These are phyloP conservation scores for Brotula barbata DNA, from an alignment of 2,797 vertebrate genomes.

Conservation along the genomic window DNA sequence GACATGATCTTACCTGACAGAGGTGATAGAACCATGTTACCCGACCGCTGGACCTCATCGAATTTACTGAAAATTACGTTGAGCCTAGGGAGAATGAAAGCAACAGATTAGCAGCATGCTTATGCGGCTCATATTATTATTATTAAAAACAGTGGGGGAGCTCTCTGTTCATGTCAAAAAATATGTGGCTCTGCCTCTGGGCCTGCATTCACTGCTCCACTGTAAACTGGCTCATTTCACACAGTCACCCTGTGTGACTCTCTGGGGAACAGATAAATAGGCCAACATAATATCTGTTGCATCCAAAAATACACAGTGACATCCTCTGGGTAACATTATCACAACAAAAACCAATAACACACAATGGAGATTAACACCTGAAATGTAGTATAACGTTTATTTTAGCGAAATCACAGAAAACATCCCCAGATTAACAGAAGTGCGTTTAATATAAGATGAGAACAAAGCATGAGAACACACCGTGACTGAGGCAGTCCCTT, in stretches of 20 bases:
- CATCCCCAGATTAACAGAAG: not conserved
- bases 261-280: conserved; percentile 19
- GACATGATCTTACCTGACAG: conserved; percentile 82
- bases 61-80: conserved; percentile 98
- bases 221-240: conserved; percentile 21
- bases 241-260: not conserved
- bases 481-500: conserved; percentile 97
- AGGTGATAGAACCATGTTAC: conserved; percentile 89
- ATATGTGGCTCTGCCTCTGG: too few relatives aligned
- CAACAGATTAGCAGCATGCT: not conserved
- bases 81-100: conserved; percentile 74
- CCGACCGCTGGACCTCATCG: conserved; percentile 94
- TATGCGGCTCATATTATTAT: not conserved
- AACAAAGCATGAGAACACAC: conserved; percentile 73
- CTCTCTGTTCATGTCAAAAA: too few relatives aligned
- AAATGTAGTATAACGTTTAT: not conserved
- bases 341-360: conserved; percentile 15
- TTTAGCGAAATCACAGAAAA: not conserved
- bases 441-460: not conserved
- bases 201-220: not conserved
- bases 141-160: not conserved
- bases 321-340: not conserved
- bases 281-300: conserved; percentile 26
- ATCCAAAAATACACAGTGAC: conserved; percentile 32
- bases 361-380: not conserved